Conservation (phyloP, 2,113 vertebrate species). For the Chlamydotis undulata region DNA sequence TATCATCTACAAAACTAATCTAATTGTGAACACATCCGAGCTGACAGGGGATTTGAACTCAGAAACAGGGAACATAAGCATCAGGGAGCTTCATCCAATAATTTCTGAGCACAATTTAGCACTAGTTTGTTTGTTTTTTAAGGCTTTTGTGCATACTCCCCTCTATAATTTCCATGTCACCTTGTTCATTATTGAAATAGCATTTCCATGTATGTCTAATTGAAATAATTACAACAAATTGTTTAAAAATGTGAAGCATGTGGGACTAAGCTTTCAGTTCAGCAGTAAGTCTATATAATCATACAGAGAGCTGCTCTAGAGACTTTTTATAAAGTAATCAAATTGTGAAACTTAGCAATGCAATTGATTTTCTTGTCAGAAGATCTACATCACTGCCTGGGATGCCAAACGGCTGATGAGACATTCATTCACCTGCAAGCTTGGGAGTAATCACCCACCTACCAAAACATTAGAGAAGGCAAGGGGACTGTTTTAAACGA, state of each 20-base stretch:
- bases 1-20: not conserved
- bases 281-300: constrained; percentile 35
- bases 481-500: not conserved
- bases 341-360: constrained; percentile 51
- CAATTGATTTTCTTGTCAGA: constrained; percentile 58
- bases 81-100: not conserved
- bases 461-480: not conserved
- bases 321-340: constrained; percentile 55
- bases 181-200: constrained; percentile 3
- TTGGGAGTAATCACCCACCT: not conserved
- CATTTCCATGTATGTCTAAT: not conserved
- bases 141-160: not conserved
- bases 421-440: constrained; percentile 25
- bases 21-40: not conserved
- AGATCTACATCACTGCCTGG: constrained; percentile 12
- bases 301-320: constrained; percentile 23
- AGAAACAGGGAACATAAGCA: not conserved
- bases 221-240: constrained; percentile 42
- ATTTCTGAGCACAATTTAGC: not conserved
- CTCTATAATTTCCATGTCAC: not conserved
- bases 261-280: constrained; percentile 41
- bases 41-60: not conserved
- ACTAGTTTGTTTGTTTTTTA: not conserved
- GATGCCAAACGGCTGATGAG: constrained; percentile 4
- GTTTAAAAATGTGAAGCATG: constrained; percentile 19